Evolutionary conservation across 1,140 invertebrate species (phyloP), one percentile per base, ranked within the genome.

Genomic region (Pogonus chalceus): DNA sequence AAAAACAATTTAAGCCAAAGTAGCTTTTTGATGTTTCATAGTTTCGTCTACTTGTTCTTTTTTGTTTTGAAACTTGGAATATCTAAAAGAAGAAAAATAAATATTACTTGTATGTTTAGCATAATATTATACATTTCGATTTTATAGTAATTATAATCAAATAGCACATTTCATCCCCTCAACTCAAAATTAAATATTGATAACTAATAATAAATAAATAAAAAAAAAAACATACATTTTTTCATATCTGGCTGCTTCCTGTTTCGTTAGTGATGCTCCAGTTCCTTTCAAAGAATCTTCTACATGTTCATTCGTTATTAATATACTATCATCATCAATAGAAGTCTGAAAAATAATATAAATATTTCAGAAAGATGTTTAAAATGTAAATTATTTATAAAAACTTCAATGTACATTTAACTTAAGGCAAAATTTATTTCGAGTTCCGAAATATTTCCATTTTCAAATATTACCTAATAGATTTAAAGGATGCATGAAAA

Each of bases 161-260:
- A n/a, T n/a, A n/a, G n/a, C n/a, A n/a, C n/a, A n/a, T n/a, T n/a
- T n/a, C n/a, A n/a, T n/a, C n/a, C n/a, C n/a, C n/a, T n/a, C n/a
- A n/a, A n/a, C n/a, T n/a, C 37, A 43, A 9, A 43, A 43, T 9
- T 10, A 10, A 31, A 4, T 7, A 14, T 31, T 7, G 14, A 31
- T 31, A 31, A 31, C 7, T 43, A 4, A 43, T 22, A 50, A 50
- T 14, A 50, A 50, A 50, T 31, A 21, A 24, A 52, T 22, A 35
- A 57, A 58, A 54, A 59, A 53, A 52, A 56, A 55, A 55, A 72
- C 72, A 74, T 66, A 82, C 81, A 83, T 83, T 60, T 63, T 73
- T 50, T 78, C 71, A 61, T 85, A 88, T 66, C 79, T 84, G 14
- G 65, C 43, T 39, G 74, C 75, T 60, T 88, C 84, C 7, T 71